A percentile compares a stretch with the other conserved stretches of the same genome.
These are phyloP conservation scores for Nixonia krombeini DNA, from an alignment of 1,140 invertebrate species.

Conservation along the genomic window DNA sequence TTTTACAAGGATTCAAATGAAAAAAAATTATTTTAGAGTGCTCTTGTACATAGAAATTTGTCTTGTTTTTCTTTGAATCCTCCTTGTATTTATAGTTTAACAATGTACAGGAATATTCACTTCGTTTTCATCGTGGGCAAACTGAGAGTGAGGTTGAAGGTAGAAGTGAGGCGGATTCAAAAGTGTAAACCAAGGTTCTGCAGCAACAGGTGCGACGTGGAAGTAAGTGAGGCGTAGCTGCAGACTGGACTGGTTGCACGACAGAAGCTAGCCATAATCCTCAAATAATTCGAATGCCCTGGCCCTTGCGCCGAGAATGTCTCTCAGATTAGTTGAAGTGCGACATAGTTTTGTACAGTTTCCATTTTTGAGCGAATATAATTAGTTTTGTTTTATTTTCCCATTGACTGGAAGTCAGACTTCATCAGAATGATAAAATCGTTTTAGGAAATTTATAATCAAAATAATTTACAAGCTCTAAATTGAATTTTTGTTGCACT, in stretches of 20 bases:
- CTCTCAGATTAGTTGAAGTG: constrained; percentile 55
- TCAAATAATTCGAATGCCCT: constrained; percentile 59
- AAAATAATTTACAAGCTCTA: background rate
- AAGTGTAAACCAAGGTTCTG: constrained; percentile 63
- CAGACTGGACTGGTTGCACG: constrained; percentile 66
- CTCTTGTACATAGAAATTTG: background rate
- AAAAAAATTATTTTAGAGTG: background rate
- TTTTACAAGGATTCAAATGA: background rate
- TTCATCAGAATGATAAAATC: too few relatives aligned
- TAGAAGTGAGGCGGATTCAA: constrained; percentile 67
- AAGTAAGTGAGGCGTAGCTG: constrained; percentile 68
- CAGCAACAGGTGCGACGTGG: constrained; percentile 60
- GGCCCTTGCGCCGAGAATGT: constrained; percentile 45
- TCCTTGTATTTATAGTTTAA: constrained; percentile 61
- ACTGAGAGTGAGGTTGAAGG: constrained; percentile 67
- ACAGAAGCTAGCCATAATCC: constrained; percentile 65
- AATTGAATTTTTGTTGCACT: constrained; percentile 43
- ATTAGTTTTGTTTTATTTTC: constrained; percentile 1
- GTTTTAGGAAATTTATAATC: too few relatives aligned
- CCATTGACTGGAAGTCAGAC: too few relatives aligned
- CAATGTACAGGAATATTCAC: constrained; percentile 68
- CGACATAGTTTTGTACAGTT: constrained; percentile 30
- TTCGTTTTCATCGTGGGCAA: constrained; percentile 68
- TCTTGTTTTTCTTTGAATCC: constrained; percentile 45
- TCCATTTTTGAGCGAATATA: too few relatives aligned